Percentiles rank a stretch among this genome's conserved stretches.
These are phyloP conservation scores for Epirrhoe alternata DNA, from an alignment of 2,888 invertebrate genomes.

Conservation along the genomic window DNA sequence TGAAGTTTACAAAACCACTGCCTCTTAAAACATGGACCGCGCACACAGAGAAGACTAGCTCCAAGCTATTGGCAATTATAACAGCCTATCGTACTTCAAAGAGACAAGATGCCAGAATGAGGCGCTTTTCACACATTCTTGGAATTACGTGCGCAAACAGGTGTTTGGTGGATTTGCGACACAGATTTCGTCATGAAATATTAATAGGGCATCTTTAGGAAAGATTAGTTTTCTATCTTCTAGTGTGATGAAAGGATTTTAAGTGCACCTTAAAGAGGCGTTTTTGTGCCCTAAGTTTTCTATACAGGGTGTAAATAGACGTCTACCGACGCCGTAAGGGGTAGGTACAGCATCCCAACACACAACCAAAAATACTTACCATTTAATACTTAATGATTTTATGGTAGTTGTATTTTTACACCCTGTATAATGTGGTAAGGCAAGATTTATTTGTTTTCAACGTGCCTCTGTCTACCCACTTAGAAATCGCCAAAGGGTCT, in stretches of 20 bases:
- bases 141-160: slow-evolving; percentile 49
- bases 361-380: too few relatives aligned
- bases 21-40: slow-evolving; percentile 43
- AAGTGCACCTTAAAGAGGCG: too few relatives aligned
- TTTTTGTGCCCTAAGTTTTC: too few relatives aligned
- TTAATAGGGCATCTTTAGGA: slow-evolving; percentile 12
- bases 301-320: too few relatives aligned
- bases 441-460: too few relatives aligned
- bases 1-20: slow-evolving; percentile 17
- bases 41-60: slow-evolving; percentile 56
- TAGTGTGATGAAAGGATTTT: neutral
- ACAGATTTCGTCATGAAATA: slow-evolving; percentile 28
- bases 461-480: too few relatives aligned
- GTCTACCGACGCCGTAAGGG: too few relatives aligned
- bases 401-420: too few relatives aligned
- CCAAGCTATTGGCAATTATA: slow-evolving; percentile 79
- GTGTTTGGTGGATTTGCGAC: slow-evolving; percentile 40
- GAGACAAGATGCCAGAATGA: slow-evolving; percentile 59
- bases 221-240: neutral
- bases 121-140: slow-evolving; percentile 58
- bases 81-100: slow-evolving; percentile 73
- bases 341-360: too few relatives aligned
- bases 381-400: too few relatives aligned
- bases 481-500: too few relatives aligned
- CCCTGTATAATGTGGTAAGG: too few relatives aligned